These are phyloP conservation scores for Antennarius striatus DNA, from an alignment of 2,113 vertebrate genomes.

Conservation along the genomic window DNA sequence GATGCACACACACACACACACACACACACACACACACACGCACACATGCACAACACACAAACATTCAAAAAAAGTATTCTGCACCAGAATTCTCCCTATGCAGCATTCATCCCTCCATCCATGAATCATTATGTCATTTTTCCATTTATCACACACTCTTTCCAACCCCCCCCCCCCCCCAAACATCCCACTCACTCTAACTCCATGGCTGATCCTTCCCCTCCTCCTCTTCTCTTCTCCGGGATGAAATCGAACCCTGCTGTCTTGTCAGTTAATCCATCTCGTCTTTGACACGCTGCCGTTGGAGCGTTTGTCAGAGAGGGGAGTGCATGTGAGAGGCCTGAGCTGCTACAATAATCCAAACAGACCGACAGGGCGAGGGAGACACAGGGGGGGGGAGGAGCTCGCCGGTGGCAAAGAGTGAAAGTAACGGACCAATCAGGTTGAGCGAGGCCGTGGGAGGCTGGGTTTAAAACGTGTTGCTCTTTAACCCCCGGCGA, in stretches of 20 bases:
- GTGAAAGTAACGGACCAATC: conserved; percentile 56
- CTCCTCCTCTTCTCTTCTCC: conserved; percentile 13
- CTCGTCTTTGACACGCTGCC: conserved; percentile 38
- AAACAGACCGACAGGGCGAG: conserved; percentile 66
- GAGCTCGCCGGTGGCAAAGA: conserved; percentile 6
- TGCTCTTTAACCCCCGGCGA: conserved; percentile 41
- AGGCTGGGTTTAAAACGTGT: conserved; percentile 34
- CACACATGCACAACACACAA: background rate
- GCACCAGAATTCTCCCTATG: too few species aligned
- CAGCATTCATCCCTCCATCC: too few species aligned
- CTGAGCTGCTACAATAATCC: conserved; percentile 65
- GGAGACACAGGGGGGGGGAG: conserved; percentile 23
- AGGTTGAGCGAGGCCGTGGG: conserved; percentile 7
- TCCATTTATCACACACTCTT: conserved; percentile 11
- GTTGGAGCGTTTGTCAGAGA: conserved; percentile 12
- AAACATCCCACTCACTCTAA: conserved; percentile 66
- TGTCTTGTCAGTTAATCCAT: conserved; percentile 52
- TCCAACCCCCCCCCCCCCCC: conserved; percentile 5
- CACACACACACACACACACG: background rate
- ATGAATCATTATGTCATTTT: background rate
- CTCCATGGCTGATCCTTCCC: conserved; percentile 59
- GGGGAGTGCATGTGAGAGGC: conserved; percentile 46
- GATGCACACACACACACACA: too few species aligned
- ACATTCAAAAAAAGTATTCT: too few species aligned
- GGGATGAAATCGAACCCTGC: conserved; percentile 30